phyloP scores from a whole-genome alignment of 1,140 invertebrate species.

The Zophobas atratus region DNA sequence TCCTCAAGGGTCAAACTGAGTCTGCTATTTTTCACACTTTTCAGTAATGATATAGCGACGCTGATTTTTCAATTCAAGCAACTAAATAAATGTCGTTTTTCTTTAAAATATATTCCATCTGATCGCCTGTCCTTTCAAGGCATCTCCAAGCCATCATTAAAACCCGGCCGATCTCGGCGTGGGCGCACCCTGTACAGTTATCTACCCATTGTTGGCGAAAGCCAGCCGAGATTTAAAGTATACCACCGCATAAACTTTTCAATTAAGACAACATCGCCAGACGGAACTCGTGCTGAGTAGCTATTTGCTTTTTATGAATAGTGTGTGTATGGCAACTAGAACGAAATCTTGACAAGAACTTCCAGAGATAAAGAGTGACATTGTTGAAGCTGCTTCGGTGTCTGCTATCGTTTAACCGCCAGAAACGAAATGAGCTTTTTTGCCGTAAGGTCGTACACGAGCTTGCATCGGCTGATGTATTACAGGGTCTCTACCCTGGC shows the following conservation, averaged over 20 bases:
- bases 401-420: slow-evolving; percentile 4
- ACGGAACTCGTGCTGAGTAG: background rate
- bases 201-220: slow-evolving; percentile 11
- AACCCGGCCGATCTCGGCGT: background rate
- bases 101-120: background rate
- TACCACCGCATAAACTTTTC: background rate
- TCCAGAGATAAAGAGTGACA: slow-evolving; percentile 5
- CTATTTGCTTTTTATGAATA: background rate
- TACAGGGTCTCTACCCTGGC: background rate
- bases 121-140: background rate
- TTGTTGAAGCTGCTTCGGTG: slow-evolving; percentile 8
- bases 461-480: background rate
- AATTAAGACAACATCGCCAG: background rate
- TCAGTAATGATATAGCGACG: no score
- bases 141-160: background rate
- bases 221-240: background rate
- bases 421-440: background rate
- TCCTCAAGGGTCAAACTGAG: no score
- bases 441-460: background rate
- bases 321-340: background rate
- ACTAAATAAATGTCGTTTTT: background rate
- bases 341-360: background rate
- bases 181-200: slow-evolving; percentile 1
- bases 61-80: background rate
- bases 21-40: no score